These are phyloP conservation scores for Trematomus loennbergii DNA, from an alignment of 2,113 vertebrate genomes.

Conservation along the genomic window DNA sequence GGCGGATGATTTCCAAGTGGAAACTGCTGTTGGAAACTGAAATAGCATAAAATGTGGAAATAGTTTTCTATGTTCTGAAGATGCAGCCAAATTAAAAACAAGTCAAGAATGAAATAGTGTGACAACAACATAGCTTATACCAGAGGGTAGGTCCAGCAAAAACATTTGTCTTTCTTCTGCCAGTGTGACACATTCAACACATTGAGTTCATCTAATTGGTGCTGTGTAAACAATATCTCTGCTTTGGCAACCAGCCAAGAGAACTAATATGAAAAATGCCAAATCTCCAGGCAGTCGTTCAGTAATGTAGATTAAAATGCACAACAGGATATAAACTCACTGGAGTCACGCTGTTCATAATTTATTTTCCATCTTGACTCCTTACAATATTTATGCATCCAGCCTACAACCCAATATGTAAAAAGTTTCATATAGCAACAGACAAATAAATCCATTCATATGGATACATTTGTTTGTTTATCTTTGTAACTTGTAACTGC, in stretches of 20 bases:
- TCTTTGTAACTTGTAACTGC: too few relatives aligned
- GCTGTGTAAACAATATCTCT: constrained; percentile 39
- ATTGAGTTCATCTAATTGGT: constrained; percentile 42
- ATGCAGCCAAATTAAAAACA: not conserved
- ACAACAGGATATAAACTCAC: not conserved
- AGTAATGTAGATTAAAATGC: constrained; percentile 13
- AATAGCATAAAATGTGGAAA: not conserved
- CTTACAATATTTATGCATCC: not conserved
- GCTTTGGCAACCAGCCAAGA: constrained; percentile 43
- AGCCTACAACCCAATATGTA: not conserved
- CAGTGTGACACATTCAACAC: constrained; percentile 6
- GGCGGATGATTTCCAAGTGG: not conserved
- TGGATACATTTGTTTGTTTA: too few relatives aligned
- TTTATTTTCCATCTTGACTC: not conserved
- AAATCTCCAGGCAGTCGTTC: not conserved
- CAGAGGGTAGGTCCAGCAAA: not conserved
- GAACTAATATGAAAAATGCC: not conserved
- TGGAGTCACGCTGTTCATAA: not conserved
- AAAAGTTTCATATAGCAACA: not conserved
- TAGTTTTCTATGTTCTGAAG: not conserved
- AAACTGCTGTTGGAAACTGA: constrained; percentile 6
- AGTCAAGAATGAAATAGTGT: not conserved
- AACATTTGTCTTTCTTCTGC: not conserved
- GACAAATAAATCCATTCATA: not conserved
- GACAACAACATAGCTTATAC: not conserved